phyloP scores from a whole-genome alignment of 2,888 invertebrate genomes.

The Carpatolechia fugitivella region DNA sequence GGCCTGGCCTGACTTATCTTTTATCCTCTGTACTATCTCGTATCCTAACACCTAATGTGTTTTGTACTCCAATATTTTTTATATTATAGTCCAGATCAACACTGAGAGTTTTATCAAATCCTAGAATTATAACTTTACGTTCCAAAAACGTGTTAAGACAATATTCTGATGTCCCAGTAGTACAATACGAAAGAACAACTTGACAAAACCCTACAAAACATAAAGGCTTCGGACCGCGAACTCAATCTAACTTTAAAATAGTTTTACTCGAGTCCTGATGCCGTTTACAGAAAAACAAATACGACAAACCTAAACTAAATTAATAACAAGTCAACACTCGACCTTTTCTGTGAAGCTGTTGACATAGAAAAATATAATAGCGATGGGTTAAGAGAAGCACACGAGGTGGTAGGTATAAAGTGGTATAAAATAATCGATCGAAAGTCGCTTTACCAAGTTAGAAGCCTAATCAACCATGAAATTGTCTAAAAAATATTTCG shows the following conservation, averaged over 20 bases:
- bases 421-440: too few relatives aligned
- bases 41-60: too few relatives aligned
- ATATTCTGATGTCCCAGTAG: constrained; percentile 18
- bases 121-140: not conserved
- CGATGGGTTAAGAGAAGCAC: too few relatives aligned
- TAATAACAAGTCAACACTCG: not conserved
- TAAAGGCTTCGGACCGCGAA: constrained; percentile 40
- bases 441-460: too few relatives aligned
- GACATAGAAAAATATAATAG: not conserved
- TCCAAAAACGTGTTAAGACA: not conserved
- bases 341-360: not conserved
- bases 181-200: constrained; percentile 19
- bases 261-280: constrained; percentile 37
- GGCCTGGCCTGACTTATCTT: too few relatives aligned
- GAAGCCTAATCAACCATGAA: too few relatives aligned
- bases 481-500: too few relatives aligned
- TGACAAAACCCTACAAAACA: constrained; percentile 41
- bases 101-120: too few relatives aligned
- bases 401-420: too few relatives aligned
- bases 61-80: too few relatives aligned
- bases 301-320: constrained; percentile 24
- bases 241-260: constrained; percentile 66
- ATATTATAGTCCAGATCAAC: too few relatives aligned
- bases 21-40: too few relatives aligned
- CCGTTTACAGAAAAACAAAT: constrained; percentile 31